Base-by-base conservation (phyloP, 2,113 vertebrate genomes). In the Gallinago media region DNA sequence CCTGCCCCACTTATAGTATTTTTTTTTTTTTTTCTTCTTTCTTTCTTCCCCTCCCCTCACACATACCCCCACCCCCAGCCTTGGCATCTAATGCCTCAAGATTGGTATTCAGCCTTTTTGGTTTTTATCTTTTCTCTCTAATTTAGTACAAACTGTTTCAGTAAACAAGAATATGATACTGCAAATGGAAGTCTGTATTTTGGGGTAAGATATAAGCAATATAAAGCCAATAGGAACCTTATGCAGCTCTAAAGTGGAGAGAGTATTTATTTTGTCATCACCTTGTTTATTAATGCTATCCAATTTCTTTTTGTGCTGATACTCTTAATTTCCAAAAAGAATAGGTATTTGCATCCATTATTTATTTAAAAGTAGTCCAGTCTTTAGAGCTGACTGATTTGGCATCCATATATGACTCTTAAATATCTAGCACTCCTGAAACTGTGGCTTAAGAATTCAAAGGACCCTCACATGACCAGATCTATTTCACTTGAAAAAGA, bases 21-120 rank as follows among this genome's bases (percentile, higher is more conserved):
- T n/a, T n/a, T n/a, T 50, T 50, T 87, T 5, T 20, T 21, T 59
- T 65, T 29, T 15, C 20, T 23, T 25, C 44, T 29, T 17, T 29
- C 15, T 22, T 15, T 4, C 11, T n/a, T 29, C 18, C 15, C 5
- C 5, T 9, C 12, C 36, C 17, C 29, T 2, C 15, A 3, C 4
- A 6, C 40, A 13, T 15, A 15, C 46, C 20, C 4, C 12, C 8
- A 15, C 14, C 20, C 25, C 3, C 4, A 11, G 7, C 9, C 10
- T 55, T 38, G 34, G 5, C 20, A 65, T 63, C 27, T 65, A 31
- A 12, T 26, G 14, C 20, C 26, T 62, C 36, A 71, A 42, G 12
- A 58, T 5, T 17, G 21, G 5, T 15, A 46, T 75, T 59, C 27
- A 72, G 12, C 9, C 1, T 76, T 86, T 79, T 76, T 59, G 11